Evolutionary conservation across 2,113 vertebrate species (phyloP), one percentile per base, ranked within the genome.

Genomic region (Sinocyclocheilus grahami): DNA sequence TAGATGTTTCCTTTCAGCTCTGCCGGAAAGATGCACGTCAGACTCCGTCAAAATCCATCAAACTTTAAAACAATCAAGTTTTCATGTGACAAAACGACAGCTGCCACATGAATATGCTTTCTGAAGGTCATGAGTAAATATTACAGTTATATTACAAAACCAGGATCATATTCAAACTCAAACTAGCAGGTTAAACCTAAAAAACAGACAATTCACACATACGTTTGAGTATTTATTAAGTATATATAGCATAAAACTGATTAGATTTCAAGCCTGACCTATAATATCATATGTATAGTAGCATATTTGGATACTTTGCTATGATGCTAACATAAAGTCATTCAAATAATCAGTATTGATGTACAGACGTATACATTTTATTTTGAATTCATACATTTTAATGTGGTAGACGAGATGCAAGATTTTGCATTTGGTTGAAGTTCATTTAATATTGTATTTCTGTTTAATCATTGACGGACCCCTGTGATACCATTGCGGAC

Each of bases 61-160:
- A 18, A 80, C 12, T 63, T 20, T 24, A 65, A 81, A 81, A 81
- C 60, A 24, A 81, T 67, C 37, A 18, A 27, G 79, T 11, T 82
- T 63, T 63, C 37, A 62, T 14, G 8, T 30, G 39, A 82, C 79
- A 81, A 81, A 65, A 81, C 79, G 4, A 2, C 79, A 81, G 39
- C 60, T 82, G 60, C 39, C 60, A 65, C 14, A 10, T 63, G n/a
- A 60, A 20, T 48, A 3, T 16, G 58, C 58, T 63, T 37, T 75
- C 37, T 46, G 71, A 74, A 74, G 71, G 39, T 60, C 33, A 16
- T 42, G 55, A 80, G 53, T 1, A 14, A 39, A 42, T 9, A 11
- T 39, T 33, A 37, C 18, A 2, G 2, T 55, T 30, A 3, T 8
- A 22, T 78, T 37, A 20, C 27, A 58, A 55, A 78, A 78, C 51